Evolutionary conservation across 2,888 invertebrate species (phyloP), one percentile per base, ranked within the genome.

Genomic region (Ferrisia virgata): DNA sequence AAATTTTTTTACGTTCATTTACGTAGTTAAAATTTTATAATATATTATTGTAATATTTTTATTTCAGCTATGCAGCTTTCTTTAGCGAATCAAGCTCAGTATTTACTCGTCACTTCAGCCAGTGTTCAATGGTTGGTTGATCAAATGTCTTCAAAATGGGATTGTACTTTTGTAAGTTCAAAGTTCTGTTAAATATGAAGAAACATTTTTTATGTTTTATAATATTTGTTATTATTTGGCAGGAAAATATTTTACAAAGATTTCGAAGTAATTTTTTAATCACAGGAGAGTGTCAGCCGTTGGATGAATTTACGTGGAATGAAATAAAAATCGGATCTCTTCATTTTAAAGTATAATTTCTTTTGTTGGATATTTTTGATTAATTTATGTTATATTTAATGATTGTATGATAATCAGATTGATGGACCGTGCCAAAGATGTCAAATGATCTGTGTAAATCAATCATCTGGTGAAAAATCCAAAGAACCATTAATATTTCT

Each of bases 361-460:
- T 15, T 15, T 31, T 28, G 31, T 64, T 28, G 39, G 39, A 39
- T 18, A 58, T 39, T 78, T 78, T 1, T 36, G 0, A 18, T 43
- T 22, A 3, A 0, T 79, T 85, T 43, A 18, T 18, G 28, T 28
- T 25, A 33, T 9, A 33, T 78, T 5, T 22, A 18, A 33, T 76
- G 8, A 2, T 25, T 0, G 36, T 85, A 87, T 0, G 76, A 76
- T 1, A 88, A 88, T 86, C 90, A 95, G 93, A 92, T 93, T 82
- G 92, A 93, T 86, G 95, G 95, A 0, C 92, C 92, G 64, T 98
- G 98, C 88, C 93, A 93, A 0, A 92, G 98, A 84, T 99, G 98
- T 88, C 96, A 97, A 89, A 98, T 98, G 95, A 94, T 99, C 85
- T 97, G 98, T 88, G 94, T 98, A 85, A 94, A 98, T 89, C 98